Evolutionary conservation across 2,888 invertebrate species (phyloP), one percentile per base, ranked within the genome.

Genomic region (Cheilosia grossa): DNA sequence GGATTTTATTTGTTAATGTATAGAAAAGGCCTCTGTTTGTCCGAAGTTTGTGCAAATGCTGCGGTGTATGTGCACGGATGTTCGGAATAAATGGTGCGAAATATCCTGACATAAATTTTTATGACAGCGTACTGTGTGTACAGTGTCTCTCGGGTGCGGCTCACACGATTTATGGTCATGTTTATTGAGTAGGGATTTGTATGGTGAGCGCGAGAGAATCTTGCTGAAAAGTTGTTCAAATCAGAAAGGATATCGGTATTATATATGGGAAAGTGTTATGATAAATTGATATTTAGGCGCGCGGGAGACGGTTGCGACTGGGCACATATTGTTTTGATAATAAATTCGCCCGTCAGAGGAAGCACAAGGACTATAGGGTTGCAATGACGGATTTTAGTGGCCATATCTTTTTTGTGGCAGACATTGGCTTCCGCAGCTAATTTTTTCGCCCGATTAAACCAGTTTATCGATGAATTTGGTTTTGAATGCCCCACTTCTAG

Each of bases 101-200:
- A 73, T 77, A 73, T 82, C 49, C 72, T 78, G 78, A 78, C 82
- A 78, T 73, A 72, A 77, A 72, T 82, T 73, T 82, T 64, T 67
- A 73, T 67, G 61, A 67, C 66, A 54, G 27, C 61, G 54, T 33
- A 51, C 78, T 44, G n/a, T 44, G 6, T n/a, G 5, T 42, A n/a
- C n/a, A n/a, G 7, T 74, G 61, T 82, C 70, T 59, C 24, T 77
- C 33, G 61, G 59, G 47, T 59, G 59, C 27, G 58, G 64, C 30
- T 37, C 37, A 27, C 19, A 64, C 47, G 64, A 82, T 82, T 77
- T 77, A 82, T 77, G 47, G 63, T 40, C 59, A 51, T 58, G 49
- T 70, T 77, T 72, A 63, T 69, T 59, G 70, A 80, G 59, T 44
- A 37, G 21, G 21, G 40, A 33, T 72, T 54, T 73, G 64, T 27